Evolutionary conservation across 1,140 invertebrate genomes (phyloP), one percentile per base, ranked within the genome.

Genomic region (Steinernema khuongi): DNA sequence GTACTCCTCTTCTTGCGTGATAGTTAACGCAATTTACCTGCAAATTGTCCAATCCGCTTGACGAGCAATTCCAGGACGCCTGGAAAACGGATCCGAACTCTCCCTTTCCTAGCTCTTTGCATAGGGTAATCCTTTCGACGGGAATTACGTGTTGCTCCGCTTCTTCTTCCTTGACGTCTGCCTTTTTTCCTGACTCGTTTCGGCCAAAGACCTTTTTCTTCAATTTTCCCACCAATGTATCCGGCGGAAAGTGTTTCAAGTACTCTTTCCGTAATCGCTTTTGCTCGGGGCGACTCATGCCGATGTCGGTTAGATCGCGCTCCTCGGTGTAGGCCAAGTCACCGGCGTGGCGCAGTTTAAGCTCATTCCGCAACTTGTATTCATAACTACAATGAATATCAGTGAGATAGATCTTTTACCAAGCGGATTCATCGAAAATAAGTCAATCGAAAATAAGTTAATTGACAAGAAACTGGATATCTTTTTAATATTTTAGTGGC

Each of bases 71-170:
- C 95, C 95, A 98, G 1, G 96, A 92, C 1, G 94, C 96, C 86
- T 97, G 95, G 82, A 96, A 94, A 0, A 98, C 96, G 4, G 94
- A 91, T 7, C 96, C 96, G 88, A 99, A 98, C 85, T 99, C 95
- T 17, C 96, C 96, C 77, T 91, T 91, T 28, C 95, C 95, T 18
- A 98, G 86, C 85, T 95, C 93, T 86, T 96, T 96, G 85, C 94
- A 94, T 1, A 97, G 91, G 36, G 91, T 91, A 79, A 99, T 95
- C 67, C 91, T 91, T 81, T 97, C 94, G 1, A 92, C 90, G 28
- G 94, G 92, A 83, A 99, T 99, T 77, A 98, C 95, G 85, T 97
- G 94, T 86, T 95, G 81, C 91, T 91, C 60, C 92, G 92, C 66
- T 92, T 90, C 81, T 90, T 86, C 77, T 86, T 77, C 89, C 86